A percentile compares a stretch with the other conserved stretches of the same genome.
Conservation (phyloP, 2,797 vertebrate species). For the Mormyrus proboscirostris region DNA sequence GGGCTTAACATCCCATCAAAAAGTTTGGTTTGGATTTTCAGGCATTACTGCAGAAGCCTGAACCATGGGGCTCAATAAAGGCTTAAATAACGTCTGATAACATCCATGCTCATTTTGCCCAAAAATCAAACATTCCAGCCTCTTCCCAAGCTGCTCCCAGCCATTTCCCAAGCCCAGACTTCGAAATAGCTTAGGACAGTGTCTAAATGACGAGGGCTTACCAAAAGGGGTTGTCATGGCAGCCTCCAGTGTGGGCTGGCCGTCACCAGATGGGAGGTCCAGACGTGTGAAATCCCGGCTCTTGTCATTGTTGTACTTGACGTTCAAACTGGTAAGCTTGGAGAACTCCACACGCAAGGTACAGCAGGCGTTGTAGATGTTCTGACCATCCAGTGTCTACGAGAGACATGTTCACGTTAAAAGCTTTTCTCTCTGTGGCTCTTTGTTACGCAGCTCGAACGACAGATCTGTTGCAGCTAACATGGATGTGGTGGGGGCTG, state of each 20-base stretch:
- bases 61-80: background rate
- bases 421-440: background rate
- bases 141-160: background rate
- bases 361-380: conserved; percentile 69
- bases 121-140: background rate
- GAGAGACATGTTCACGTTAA: background rate
- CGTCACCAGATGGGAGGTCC: conserved; percentile 68
- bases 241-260: conserved; percentile 53
- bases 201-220: conserved; percentile 46
- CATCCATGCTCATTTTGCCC: background rate
- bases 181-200: background rate
- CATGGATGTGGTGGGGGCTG: background rate
- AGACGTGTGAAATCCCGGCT: conserved; percentile 76
- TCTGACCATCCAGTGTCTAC: conserved; percentile 70
- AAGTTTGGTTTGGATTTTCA: background rate
- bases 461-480: background rate
- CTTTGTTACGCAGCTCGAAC: background rate
- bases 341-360: conserved; percentile 73
- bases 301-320: conserved; percentile 80
- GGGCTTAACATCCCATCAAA: background rate
- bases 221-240: conserved; percentile 58
- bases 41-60: background rate
- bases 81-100: background rate
- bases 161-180: background rate
- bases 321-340: conserved; percentile 66